Evolutionary conservation across 2,797 vertebrate species (phyloP), one percentile per base, ranked within the genome.

Genomic region (Hoplostethus atlanticus): DNA sequence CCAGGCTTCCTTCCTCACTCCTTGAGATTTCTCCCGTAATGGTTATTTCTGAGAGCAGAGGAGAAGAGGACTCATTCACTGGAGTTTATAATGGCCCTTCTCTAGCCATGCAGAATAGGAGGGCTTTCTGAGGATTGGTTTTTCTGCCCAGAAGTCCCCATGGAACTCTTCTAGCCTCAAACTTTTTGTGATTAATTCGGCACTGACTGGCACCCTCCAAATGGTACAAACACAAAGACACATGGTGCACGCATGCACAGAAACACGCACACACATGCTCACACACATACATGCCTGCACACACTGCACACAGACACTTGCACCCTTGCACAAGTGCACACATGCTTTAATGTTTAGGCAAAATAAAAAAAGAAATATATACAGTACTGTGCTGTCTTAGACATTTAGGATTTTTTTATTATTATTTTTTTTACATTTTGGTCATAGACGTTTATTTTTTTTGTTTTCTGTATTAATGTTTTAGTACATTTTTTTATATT

Each of bases 1-100:
- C 83, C 69, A 55, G 65, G 79, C 85, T 87, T 92, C 90, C 90
- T 90, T 91, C 90, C 87, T 87, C 69, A 25, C 79, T 79, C 47
- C 78, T 76, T 62, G 47, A 89, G 77, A 77, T 82, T 77, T 61
- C 54, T 80, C 79, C 80, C 64, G 51, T 76, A 52, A 80, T 73
- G 77, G 68, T 81, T 83, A 79, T 90, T 85, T 85, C 67, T 62
- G 64, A 72, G 71, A 75, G 77, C 75, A 6, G 85, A 81, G 77
- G 48, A 85, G 75, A 80, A 50, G n/a, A 51, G 62, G 12, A 60
- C 78, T 84, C 80, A 54, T 85, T 89, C 78, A 77, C 68, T 71
- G 67, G 62, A 60, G 70, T 70, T 71, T 17, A 60, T 76, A 80
- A 88, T 77, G 67, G 69, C 68, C 58, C 63, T 60, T 74, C 71